phyloP scores from a whole-genome alignment of 2,113 vertebrate species.

The Takifugu flavidus region DNA sequence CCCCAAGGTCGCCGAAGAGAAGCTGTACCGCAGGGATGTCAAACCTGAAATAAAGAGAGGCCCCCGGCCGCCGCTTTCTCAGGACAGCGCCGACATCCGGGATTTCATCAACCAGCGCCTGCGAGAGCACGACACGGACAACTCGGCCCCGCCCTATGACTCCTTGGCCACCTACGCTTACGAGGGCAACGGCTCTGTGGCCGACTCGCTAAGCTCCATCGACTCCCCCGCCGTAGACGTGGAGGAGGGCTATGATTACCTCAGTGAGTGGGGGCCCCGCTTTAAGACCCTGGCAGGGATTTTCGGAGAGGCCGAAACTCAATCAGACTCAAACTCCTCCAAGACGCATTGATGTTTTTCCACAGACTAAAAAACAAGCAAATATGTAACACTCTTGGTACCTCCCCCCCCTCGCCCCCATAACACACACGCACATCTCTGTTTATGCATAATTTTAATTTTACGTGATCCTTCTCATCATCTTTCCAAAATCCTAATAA shows the following conservation, averaged over 20 bases:
- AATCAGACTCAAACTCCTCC: conserved; percentile 58
- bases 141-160: conserved; percentile 89
- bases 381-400: conserved; percentile 35
- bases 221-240: conserved; percentile 80
- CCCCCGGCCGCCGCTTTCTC: conserved; percentile 62
- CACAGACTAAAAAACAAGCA: conserved; percentile 36
- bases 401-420: conserved; percentile 5
- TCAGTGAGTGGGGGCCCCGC: conserved; percentile 93
- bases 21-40: conserved; percentile 88
- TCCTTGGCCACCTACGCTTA: conserved; percentile 96
- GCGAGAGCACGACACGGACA: conserved; percentile 87
- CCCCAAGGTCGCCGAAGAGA: conserved; percentile 91
- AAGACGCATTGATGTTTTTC: conserved; percentile 71
- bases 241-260: conserved; percentile 91
- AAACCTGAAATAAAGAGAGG: conserved; percentile 83
- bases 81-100: conserved; percentile 88
- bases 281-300: conserved; percentile 95
- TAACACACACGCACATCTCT: conserved; percentile 26
- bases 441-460: conserved; percentile 28
- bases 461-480: conserved; percentile 24
- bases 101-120: conserved; percentile 91
- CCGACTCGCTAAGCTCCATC: conserved; percentile 94
- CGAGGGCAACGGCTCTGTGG: conserved; percentile 89
- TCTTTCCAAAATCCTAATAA: conserved; percentile 58
- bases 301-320: conserved; percentile 83